Percentiles rank a stretch among this genome's conserved stretches.
Evolutionary conservation across 35 echinoderm and acorn worm genomes (phyloP).

Genomic region (Patiria miniata): DNA sequence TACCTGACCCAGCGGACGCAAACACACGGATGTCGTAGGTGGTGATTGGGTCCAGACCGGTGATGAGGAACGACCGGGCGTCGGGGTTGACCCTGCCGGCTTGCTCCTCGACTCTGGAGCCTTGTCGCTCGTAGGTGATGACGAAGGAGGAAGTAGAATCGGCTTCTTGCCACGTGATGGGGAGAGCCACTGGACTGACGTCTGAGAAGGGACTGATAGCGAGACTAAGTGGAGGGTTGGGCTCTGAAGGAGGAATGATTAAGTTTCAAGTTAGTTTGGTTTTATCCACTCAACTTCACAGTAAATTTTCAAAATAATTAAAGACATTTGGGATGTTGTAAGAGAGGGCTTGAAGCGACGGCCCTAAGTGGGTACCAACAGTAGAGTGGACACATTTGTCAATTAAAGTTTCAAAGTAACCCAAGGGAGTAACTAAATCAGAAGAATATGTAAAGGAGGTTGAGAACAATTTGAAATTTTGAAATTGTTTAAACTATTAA

Average conservation of each 20-base stretch:
- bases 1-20: not conserved
- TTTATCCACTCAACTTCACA: no score
- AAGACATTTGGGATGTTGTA: no score
- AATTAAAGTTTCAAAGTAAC: no score
- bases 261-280: no score
- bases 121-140: not conserved
- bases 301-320: no score
- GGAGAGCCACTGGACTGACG: not conserved
- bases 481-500: no score
- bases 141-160: not conserved
- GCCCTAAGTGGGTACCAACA: no score
- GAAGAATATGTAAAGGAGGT: no score
- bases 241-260: not conserved
- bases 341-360: no score
- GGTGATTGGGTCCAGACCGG: not conserved
- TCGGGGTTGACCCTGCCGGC: conserved; percentile 1
- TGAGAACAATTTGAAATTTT: no score
- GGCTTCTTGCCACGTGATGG: not conserved
- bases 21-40: not conserved
- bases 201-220: not conserved
- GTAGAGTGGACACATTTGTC: no score
- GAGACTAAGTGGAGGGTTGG: not conserved
- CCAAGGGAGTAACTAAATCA: no score
- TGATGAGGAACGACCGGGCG: not conserved
- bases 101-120: not conserved